Conservation (phyloP, 1,140 invertebrate species). For the Solenopsis fugax region DNA sequence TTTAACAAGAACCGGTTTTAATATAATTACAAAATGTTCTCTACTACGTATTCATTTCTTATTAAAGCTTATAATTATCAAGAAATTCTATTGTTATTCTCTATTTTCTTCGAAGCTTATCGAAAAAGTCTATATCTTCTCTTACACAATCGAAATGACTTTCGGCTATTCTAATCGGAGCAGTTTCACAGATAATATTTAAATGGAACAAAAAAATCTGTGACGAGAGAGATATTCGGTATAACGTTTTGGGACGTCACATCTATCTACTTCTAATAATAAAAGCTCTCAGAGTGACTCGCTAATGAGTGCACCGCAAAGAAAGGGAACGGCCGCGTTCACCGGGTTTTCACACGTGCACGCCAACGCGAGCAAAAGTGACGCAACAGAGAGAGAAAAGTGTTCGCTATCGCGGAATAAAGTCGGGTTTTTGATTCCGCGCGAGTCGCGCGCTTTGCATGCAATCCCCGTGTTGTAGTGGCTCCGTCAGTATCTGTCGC, state of each 20-base stretch:
- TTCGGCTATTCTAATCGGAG: neutral
- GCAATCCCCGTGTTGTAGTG: slow-evolving; percentile 7
- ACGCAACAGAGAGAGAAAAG: slow-evolving; percentile 63
- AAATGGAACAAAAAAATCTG: neutral
- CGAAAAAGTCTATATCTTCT: too few species aligned
- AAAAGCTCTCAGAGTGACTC: slow-evolving; percentile 34
- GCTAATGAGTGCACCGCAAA: slow-evolving; percentile 41
- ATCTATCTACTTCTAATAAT: slow-evolving; percentile 3
- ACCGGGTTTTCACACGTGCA: slow-evolving; percentile 68
- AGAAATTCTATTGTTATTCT: too few species aligned
- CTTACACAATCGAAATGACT: neutral
- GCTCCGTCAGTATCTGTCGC: neutral
- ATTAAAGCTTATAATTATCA: neutral
- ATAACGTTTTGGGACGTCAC: neutral
- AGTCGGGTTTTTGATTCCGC: slow-evolving; percentile 22
- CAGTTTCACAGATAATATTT: neutral
- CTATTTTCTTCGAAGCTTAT: too few species aligned
- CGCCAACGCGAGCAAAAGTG: slow-evolving; percentile 61
- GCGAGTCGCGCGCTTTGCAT: slow-evolving; percentile 8
- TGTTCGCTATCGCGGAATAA: slow-evolving; percentile 31
- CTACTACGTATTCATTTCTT: neutral
- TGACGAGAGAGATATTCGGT: neutral
- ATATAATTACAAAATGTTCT: too few species aligned
- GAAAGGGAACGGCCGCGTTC: slow-evolving; percentile 57
- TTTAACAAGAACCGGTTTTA: too few species aligned